Base-by-base conservation (phyloP, 2,797 vertebrate species). In the Geotria australis region DNA sequence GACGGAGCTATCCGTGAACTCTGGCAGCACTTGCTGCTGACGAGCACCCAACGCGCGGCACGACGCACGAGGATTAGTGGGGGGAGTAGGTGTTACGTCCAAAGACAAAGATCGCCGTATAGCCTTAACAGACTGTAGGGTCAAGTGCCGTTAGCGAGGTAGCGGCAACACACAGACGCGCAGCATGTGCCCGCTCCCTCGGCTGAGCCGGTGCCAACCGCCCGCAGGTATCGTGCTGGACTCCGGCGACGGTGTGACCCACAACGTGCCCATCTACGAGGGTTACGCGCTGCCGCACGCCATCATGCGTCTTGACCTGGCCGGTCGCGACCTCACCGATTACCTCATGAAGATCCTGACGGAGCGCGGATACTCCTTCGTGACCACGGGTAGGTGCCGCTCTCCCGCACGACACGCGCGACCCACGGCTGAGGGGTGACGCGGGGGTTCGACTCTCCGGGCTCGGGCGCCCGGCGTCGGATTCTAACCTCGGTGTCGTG, bases 321-420 rank as follows among this genome's bases (percentile, higher is more conserved):
- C 66, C 2, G 72, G 73, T 55, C 66, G 69, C 56, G 71, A 75
- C 64, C 70, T 73, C 57, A 79, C 74, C 38, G 73, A 76, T 66
- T 71, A 73, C 63, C 70, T 73, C 49, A 73, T 72, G 71, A 78
- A 77, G 66, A 75, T 73, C 64, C 66, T 77, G 57, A 74, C 71
- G 1, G 73, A 76, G 63, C 61, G 65, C 5, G 73, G 73, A 60
- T 74, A 73, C 66, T 73, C 73, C 49, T 76, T 75, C 46, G 70
- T 77, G 60, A 74, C 73, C 57, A 74, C 69, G 2, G 72, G 73
- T 74, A 57, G 56, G 51, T 10, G 2, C 8, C 8, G 46, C 15
- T 10, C 10, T 48, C 38, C 55, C 24, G 48, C 46, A 57, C 24
- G 38, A 38, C 24, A 38, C 24, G 24, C 24, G 24, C 24, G 24